These are phyloP conservation scores for Centropus bengalensis DNA, from an alignment of 2,113 vertebrate genomes.

Conservation along the genomic window DNA sequence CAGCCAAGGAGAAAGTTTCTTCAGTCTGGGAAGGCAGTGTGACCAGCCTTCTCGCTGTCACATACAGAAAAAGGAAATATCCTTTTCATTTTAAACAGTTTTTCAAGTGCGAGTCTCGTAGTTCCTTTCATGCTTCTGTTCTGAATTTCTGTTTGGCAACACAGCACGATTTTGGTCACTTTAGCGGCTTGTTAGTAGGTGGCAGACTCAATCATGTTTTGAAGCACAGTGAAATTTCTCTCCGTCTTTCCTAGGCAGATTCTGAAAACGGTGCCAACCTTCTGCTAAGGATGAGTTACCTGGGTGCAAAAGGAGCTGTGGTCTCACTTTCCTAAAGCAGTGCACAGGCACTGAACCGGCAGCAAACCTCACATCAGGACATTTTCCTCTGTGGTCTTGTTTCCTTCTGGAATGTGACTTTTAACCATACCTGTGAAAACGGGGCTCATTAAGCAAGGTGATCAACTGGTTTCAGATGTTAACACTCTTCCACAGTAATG, in stretches of 20 bases:
- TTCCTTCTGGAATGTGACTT: background rate
- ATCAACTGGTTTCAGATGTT: background rate
- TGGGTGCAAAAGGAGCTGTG: fast-evolving
- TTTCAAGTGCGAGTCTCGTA: background rate
- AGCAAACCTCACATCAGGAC: background rate
- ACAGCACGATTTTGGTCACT: background rate
- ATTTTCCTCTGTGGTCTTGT: background rate
- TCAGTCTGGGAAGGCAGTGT: background rate
- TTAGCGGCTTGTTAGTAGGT: constrained; percentile 56
- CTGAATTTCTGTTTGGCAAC: background rate
- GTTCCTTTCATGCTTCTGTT: background rate
- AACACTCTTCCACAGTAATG: background rate
- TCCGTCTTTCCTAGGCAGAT: fast-evolving
- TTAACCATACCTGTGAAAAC: background rate
- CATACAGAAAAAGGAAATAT: background rate
- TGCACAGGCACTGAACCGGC: background rate
- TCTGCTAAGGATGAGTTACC: background rate
- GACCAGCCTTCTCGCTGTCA: background rate
- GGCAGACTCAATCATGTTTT: constrained; percentile 78
- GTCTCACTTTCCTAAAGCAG: background rate
- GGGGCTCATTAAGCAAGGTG: background rate
- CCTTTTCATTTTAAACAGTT: background rate
- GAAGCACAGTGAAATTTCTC: background rate
- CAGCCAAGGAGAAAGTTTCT: background rate
- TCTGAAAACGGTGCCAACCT: background rate